Evolutionary conservation across 2,113 vertebrate genomes (phyloP), one percentile per base, ranked within the genome.

Genomic region (Marmota monax): DNA sequence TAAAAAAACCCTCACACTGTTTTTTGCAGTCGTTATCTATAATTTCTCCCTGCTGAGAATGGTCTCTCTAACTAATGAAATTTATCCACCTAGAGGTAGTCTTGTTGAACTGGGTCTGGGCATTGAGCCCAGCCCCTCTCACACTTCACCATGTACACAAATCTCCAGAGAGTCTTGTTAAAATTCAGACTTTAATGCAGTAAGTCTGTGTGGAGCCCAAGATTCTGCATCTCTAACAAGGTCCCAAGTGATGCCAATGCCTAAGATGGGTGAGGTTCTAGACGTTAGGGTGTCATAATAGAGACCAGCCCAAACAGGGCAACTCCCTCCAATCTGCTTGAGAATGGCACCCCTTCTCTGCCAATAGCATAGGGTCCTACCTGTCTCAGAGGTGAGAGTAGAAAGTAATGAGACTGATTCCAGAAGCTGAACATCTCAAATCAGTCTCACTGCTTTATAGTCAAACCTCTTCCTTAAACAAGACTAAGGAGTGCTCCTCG

Each of bases 11-110:
- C 51, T 37, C 51, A 98, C 95, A 97, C 86, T 72, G 92, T 98
- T 99, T 95, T 99, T 99, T 45, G 96, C 98, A 98, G 97, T 97
- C 97, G 98, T 98, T 98, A 97, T 99, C 98, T 98, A 97, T 98
- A 98, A 98, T 98, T 98, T 98, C 98, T 98, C 97, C 97, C 93
- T 98, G 92, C 96, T 96, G 72, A 90, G 83, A 95, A 73, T 85
- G 97, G 85, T 96, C 90, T 97, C 73, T 90, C 42, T 93, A 58
- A 39, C 34, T 94, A 63, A 95, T 84, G 65, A 93, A 84, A n/a
- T 63, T 61, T 84, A 53, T 10, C 29, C 53, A 84, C 51, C 69
- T 72, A 84, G 69, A 89, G 29, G 10, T 48, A 20, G 27, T 39
- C 86, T 96, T 92, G 85, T 58, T 42, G 67, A 96, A 34, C 14